Evolutionary conservation across 2,888 invertebrate genomes (phyloP).

Genomic region (Chymomyza fuscimana): DNA sequence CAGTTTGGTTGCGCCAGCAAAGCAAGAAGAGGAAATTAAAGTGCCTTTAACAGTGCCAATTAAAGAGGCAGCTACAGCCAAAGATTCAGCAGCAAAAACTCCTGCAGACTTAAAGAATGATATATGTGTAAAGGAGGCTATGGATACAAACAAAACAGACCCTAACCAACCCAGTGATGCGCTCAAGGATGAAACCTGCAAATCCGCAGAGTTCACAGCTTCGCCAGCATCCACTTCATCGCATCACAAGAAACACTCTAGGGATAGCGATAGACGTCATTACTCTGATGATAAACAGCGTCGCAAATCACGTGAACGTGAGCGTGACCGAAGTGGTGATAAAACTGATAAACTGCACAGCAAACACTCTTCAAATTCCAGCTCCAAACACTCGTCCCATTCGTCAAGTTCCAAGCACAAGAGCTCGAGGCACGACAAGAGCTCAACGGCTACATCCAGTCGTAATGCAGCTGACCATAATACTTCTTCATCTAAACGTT

Average conservation of each 20-base stretch:
- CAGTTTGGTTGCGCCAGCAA: not conserved
- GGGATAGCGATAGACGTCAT: slow-evolving; percentile 48
- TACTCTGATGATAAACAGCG: slow-evolving; percentile 50
- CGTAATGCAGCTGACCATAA: slow-evolving; percentile 48
- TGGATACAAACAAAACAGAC: not conserved
- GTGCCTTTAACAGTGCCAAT: not conserved
- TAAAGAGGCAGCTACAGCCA: not conserved
- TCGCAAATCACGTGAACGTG: slow-evolving; percentile 48
- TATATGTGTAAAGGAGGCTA: not conserved
- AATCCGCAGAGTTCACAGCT: slow-evolving; percentile 33
- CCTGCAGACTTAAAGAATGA: not conserved
- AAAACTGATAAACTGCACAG: slow-evolving; percentile 55
- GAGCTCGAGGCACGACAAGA: slow-evolving; percentile 58
- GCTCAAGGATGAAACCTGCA: slow-evolving; percentile 35
- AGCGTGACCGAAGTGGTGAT: slow-evolving; percentile 50
- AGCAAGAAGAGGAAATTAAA: not conserved
- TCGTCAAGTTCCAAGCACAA: slow-evolving; percentile 55
- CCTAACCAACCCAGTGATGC: not conserved
- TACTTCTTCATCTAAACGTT: slow-evolving; percentile 51
- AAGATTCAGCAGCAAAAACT: not conserved
- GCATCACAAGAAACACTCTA: slow-evolving; percentile 69
- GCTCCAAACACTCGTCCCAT: slow-evolving; percentile 61
- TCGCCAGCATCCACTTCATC: slow-evolving; percentile 66
- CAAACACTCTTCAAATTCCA: slow-evolving; percentile 55
- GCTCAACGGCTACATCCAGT: slow-evolving; percentile 45